Conservation (phyloP, 2,797 vertebrate genomes). For the Scomberomorus guttatus region DNA sequence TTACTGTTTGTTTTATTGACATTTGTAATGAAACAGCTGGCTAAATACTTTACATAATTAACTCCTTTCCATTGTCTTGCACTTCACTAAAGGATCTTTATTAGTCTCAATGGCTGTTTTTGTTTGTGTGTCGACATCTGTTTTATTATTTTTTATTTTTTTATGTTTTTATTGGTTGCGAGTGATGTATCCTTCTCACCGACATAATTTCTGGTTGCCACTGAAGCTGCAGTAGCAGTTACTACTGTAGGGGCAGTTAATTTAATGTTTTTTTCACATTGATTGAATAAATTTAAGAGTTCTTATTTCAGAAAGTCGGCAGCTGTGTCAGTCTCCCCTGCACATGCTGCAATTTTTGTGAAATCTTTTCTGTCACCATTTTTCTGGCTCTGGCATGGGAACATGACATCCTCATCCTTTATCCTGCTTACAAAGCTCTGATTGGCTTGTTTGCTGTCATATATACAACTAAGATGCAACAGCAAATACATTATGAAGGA, state of each 20-base stretch:
- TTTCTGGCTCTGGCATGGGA: neutral
- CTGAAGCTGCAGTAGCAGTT: neutral
- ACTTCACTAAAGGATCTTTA: neutral
- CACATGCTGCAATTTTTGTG: neutral
- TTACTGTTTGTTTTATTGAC: slow-evolving; percentile 15
- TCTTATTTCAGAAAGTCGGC: no score
- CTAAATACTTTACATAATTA: neutral
- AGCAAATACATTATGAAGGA: neutral
- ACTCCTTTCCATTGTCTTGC: neutral
- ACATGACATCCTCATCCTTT: neutral
- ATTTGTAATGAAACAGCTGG: neutral
- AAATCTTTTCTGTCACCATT: neutral
- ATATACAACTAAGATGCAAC: neutral
- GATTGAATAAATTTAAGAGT: neutral
- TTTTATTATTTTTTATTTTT: no score
- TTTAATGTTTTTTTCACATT: neutral
- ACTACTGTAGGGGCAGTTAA: neutral
- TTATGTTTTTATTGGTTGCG: neutral
- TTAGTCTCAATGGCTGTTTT: neutral
- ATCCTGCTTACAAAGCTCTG: neutral
- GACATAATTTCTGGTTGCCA: neutral
- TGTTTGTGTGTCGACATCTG: no score
- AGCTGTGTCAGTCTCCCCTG: neutral
- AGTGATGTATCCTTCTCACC: neutral
- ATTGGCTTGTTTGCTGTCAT: neutral